These are phyloP conservation scores for Manis pentadactyla DNA, from an alignment of 2,797 vertebrate genomes.

Conservation along the genomic window DNA sequence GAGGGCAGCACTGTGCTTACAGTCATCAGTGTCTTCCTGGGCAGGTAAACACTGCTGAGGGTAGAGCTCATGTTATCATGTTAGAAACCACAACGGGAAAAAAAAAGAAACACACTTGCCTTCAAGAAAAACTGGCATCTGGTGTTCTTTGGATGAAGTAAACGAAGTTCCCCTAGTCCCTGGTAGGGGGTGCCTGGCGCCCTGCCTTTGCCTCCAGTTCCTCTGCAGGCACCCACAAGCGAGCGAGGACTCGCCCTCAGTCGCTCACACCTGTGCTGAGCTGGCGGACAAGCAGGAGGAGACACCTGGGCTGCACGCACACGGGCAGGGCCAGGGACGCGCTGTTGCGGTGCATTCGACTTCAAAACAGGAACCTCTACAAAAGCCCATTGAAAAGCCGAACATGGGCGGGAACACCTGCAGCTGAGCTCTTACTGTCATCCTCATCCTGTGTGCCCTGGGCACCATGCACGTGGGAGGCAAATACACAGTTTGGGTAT, in stretches of 20 bases:
- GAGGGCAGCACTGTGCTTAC: rapidly evolving
- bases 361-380: background rate
- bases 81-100: background rate
- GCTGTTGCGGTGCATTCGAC: background rate
- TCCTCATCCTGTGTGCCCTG: background rate
- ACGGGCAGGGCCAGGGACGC: background rate
- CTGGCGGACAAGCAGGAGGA: background rate
- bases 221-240: background rate
- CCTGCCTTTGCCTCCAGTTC: background rate
- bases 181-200: background rate
- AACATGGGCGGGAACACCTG: background rate
- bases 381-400: background rate
- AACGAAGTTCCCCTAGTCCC: background rate
- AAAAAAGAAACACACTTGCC: background rate
- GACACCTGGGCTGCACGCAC: background rate
- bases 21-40: background rate
- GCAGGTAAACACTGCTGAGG: background rate
- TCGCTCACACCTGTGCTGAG: background rate
- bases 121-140: background rate
- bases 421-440: background rate
- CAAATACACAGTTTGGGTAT: background rate
- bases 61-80: background rate
- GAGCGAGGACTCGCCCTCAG: background rate
- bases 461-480: background rate
- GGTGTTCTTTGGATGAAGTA: background rate